Evolutionary conservation across 2,797 vertebrate genomes (phyloP).

Genomic region (Pipistrellus kuhlii): DNA sequence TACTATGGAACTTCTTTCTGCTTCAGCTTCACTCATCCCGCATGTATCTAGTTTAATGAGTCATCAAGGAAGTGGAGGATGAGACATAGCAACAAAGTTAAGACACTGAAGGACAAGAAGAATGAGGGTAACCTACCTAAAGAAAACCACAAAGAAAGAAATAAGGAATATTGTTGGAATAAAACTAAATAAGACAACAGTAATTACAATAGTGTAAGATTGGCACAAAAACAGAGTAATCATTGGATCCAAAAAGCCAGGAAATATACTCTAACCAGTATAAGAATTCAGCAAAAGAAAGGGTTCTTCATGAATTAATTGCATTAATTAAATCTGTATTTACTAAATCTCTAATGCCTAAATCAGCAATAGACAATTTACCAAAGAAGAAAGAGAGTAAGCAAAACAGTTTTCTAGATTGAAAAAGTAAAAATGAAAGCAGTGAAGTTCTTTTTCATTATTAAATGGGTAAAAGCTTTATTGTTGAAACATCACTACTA

Average conservation of each 20-base stretch:
- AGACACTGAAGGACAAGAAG: slow-evolving; percentile 15
- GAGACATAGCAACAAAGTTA: slow-evolving; percentile 8
- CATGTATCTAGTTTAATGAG: slow-evolving; percentile 15
- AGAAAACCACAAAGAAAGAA: slow-evolving; percentile 11
- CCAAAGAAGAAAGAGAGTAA: slow-evolving; percentile 1
- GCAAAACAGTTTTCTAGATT: slow-evolving; percentile 37
- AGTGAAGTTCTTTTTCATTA: not conserved
- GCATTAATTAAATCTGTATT: slow-evolving; percentile 3
- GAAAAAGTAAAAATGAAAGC: slow-evolving; percentile 51
- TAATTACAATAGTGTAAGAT: slow-evolving; percentile 16
- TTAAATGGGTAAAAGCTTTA: slow-evolving; percentile 47
- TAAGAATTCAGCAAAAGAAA: slow-evolving; percentile 46
- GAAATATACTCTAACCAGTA: not conserved
- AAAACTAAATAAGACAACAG: slow-evolving; percentile 13
- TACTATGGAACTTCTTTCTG: slow-evolving; percentile 12
- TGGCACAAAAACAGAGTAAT: slow-evolving; percentile 25
- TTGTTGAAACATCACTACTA: not conserved
- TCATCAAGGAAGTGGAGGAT: not conserved
- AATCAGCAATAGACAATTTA: slow-evolving; percentile 25
- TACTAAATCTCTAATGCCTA: slow-evolving; percentile 18
- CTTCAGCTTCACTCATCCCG: not conserved
- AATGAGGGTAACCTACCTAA: not conserved
- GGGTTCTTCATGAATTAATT: slow-evolving; percentile 44
- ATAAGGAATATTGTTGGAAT: slow-evolving; percentile 11
- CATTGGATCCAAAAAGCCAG: not conserved